Base-by-base conservation (phyloP, 2,888 invertebrate species). In the Scaptodrosophila latifasciaeformis region DNA sequence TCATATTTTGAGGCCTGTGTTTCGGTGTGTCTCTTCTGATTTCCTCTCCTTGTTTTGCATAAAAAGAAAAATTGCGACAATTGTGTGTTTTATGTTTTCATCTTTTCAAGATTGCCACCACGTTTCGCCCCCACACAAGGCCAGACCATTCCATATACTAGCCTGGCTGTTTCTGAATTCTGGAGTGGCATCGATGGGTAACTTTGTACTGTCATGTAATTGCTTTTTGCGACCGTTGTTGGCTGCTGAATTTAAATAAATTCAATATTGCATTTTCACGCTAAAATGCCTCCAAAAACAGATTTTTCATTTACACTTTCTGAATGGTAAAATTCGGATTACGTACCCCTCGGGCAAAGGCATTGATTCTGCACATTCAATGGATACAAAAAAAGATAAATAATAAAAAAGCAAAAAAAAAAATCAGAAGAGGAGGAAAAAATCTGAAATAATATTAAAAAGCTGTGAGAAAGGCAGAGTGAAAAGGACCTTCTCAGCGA, bases 231-330 rank as follows among this genome's bases (percentile, higher is more conserved):
- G 61, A 24, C 55, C n/a, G 27, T 18, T 17, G 54, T 40, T 51
- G 21, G 56, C 62, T 76, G 67, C 39, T 65, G 59, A 68, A 72
- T 78, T 78, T 83, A 83, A 84, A 82, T 84, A 81, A 82, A 84
- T 84, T 79, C 81, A 80, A 82, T 83, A 83, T 84, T 82, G 83
- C 78, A 82, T 81, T 83, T 84, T 84, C 70, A 82, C 84, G 84
- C 84, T 79, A 75, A 84, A 84, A 84, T 84, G 83, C 79, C 69
- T 81, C 76, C 83, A 82, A 84, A 84, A 83, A 83, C 82, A 82
- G 81, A 83, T 83, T 83, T 83, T 82, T 81, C 83, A 83, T 83
- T 83, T 82, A 75, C 81, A 81, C 80, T 81, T 76, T 79, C 70
- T 81, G 81, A 80, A 80, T 80, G 75, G 69, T 65, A 68, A 83